A percentile compares a stretch with the other conserved stretches of the same genome.
These are phyloP conservation scores for Aphodius granarius DNA, from an alignment of 2,888 invertebrate species.

Conservation along the genomic window DNA sequence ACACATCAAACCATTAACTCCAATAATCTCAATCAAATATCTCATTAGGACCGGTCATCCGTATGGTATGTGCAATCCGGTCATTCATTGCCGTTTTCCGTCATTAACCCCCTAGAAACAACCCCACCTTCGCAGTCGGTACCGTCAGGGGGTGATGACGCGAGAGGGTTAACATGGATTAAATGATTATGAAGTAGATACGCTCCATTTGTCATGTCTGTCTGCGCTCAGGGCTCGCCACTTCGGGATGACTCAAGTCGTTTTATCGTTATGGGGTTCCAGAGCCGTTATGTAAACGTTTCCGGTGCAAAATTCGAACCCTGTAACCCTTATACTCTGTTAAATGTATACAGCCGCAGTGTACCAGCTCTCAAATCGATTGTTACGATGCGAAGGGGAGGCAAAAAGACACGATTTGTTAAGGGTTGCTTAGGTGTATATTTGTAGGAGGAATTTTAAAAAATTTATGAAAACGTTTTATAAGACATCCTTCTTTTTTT, in stretches of 20 bases:
- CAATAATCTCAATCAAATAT: not conserved
- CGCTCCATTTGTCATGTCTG: slow-evolving; percentile 54
- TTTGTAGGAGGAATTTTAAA: too few relatives aligned
- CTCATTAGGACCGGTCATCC: not conserved
- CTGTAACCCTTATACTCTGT: not conserved
- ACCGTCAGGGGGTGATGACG: slow-evolving; percentile 47
- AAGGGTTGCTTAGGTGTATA: too few relatives aligned
- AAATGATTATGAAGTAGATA: slow-evolving; percentile 55
- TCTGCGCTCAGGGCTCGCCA: slow-evolving; percentile 33
- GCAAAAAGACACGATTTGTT: too few relatives aligned
- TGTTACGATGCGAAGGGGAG: too few relatives aligned
- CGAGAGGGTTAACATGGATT: slow-evolving; percentile 55
- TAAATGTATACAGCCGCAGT: not conserved
- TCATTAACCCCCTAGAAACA: slow-evolving; percentile 36
- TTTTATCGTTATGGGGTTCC: not conserved
- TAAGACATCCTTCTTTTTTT: too few relatives aligned
- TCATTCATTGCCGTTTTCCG: slow-evolving; percentile 33
- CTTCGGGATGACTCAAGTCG: slow-evolving; percentile 16
- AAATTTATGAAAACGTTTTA: too few relatives aligned
- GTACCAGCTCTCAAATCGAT: not conserved
- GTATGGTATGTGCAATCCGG: not conserved
- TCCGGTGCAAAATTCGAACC: not conserved
- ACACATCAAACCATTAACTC: not conserved
- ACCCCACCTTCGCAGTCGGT: slow-evolving; percentile 18
- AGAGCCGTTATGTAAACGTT: not conserved